Base-by-base conservation (phyloP, 2,113 vertebrate genomes). In the Albula glossodonta region DNA sequence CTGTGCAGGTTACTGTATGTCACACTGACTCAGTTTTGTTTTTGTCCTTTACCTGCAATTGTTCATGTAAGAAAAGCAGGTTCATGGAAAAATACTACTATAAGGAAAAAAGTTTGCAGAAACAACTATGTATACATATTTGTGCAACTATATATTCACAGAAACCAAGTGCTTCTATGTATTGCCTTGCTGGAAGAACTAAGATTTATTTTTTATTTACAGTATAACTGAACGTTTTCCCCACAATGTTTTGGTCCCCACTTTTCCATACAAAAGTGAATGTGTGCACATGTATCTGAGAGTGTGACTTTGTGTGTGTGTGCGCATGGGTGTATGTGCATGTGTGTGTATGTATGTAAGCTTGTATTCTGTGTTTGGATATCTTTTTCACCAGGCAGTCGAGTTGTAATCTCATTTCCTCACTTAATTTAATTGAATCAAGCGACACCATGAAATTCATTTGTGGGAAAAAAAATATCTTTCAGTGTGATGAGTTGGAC, bases 381-480 rank as follows among this genome's bases (percentile, higher is more conserved):
- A 31, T 74, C 70, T 31, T 74, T 74, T 31, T 74, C n/a, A 31
- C 70, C n/a, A 74, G 22, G 70, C n/a, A 25, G 70, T 31, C 22
- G 9, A 10, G 70, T 74, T 74, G 70, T 74, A 74, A 74, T 74
- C 70, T 31, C 19, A 74, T 74, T 74, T 74, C 70, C 70, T n/a
- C 70, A 74, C 70, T 49, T 49, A 77, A 89, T 93, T 90, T 48
- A 79, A 79, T 49, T 93, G 89, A 93, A 91, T 89, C 90, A 87
- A 91, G 91, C 91, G 56, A 85, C 8, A 77, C 88, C 70, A 87
- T 84, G 84, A 87, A 88, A 80, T 50, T 25, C 66, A 86, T 80
- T 81, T 78, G 85, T 22, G 86, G 88, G 66, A 70, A 70, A 6
- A 4, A 19, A 87, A 78, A 56, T 0, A 2, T 50, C 25, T 22